phyloP scores from a whole-genome alignment of 2,888 invertebrate genomes.

The Hydrotaea cyrtoneurina region DNA sequence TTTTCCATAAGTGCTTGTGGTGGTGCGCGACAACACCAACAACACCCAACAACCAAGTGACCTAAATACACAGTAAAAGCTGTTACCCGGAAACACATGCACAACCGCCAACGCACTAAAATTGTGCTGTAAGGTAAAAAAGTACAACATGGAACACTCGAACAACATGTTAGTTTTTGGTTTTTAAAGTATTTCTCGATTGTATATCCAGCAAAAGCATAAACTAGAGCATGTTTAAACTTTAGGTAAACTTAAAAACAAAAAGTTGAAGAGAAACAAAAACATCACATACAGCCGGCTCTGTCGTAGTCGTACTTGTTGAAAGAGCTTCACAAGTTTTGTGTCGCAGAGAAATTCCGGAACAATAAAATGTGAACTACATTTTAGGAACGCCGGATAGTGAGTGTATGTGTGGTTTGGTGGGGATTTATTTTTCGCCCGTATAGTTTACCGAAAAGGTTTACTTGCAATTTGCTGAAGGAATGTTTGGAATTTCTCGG shows the following conservation, averaged over 20 bases:
- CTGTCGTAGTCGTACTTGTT: not conserved
- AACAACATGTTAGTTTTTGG: constrained; percentile 33
- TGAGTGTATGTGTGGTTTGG: not conserved
- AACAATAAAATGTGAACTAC: not conserved
- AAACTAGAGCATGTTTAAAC: constrained; percentile 33
- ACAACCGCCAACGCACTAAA: not conserved
- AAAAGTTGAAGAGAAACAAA: constrained; percentile 1
- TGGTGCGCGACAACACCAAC: constrained; percentile 8
- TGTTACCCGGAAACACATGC: constrained; percentile 3
- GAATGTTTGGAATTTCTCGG: too few species aligned
- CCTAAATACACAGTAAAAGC: constrained; percentile 19
- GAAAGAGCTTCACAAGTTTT: constrained; percentile 7
- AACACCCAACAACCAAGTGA: not conserved
- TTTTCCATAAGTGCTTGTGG: not conserved
- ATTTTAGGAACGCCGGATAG: not conserved
- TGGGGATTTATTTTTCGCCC: too few species aligned
- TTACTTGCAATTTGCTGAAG: too few species aligned
- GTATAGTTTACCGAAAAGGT: too few species aligned
- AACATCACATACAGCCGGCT: not conserved
- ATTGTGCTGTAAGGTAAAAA: not conserved
- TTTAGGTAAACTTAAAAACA: constrained; percentile 51
- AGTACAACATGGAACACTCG: constrained; percentile 5
- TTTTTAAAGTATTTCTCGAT: not conserved
- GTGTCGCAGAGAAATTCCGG: not conserved
- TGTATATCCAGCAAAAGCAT: constrained; percentile 5